These are phyloP conservation scores for Nipponacmea schrenckii DNA, from an alignment of 2,888 invertebrate genomes.

Conservation along the genomic window DNA sequence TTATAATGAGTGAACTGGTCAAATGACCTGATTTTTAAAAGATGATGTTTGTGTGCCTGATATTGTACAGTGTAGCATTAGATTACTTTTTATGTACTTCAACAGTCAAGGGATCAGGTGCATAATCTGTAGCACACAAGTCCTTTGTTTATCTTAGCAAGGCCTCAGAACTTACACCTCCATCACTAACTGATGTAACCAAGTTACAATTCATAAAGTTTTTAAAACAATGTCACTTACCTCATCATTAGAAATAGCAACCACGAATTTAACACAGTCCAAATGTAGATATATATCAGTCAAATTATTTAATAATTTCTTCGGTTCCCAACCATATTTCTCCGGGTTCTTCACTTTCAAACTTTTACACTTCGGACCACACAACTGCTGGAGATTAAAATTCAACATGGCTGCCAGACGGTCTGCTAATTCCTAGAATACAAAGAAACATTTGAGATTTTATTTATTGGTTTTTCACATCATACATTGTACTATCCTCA, in stretches of 20 bases:
- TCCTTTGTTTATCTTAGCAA: too few relatives aligned
- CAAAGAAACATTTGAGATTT: too few relatives aligned
- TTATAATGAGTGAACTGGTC: too few relatives aligned
- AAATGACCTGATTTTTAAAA: neutral
- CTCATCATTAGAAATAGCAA: constrained; percentile 93
- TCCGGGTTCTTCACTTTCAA: constrained; percentile 91
- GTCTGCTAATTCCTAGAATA: constrained; percentile 82
- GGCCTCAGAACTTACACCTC: too few relatives aligned
- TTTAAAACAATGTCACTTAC: constrained; percentile 69
- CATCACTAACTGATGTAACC: too few relatives aligned
- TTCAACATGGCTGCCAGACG: constrained; percentile 97
- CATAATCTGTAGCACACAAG: too few relatives aligned
- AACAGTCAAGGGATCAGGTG: too few relatives aligned
- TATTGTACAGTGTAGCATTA: too few relatives aligned
- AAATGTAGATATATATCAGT: constrained; percentile 97
- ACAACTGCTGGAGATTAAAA: constrained; percentile 95
- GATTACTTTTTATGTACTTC: too few relatives aligned
- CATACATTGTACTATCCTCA: neutral
- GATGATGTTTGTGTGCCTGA: too few relatives aligned
- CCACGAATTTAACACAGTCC: constrained; percentile 82
- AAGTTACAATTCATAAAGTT: too few relatives aligned
- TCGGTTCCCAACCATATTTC: constrained; percentile 97
- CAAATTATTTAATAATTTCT: constrained; percentile 87
- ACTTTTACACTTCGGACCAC: constrained; percentile 92
- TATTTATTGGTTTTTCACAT: neutral